Evolutionary conservation across 1,140 invertebrate genomes (phyloP), one percentile per base, ranked within the genome.

Genomic region (Alviniconcha marisindica): DNA sequence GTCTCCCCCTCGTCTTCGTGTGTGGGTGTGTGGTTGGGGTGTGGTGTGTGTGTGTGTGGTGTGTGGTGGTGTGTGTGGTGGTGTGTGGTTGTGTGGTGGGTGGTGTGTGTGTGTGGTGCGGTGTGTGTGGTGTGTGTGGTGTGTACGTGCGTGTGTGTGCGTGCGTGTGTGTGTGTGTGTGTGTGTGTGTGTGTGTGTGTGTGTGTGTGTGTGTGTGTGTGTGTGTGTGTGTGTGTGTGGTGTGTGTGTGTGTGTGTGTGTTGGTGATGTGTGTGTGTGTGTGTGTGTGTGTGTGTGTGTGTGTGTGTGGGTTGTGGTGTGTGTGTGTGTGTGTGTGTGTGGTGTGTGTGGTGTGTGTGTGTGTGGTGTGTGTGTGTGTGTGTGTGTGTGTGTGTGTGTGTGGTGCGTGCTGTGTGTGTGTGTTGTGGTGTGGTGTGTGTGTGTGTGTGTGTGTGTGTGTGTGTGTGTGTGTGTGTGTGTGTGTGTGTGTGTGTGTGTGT

Each of bases 191-290:
- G 56, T 28, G 56, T 60, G 56, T 28, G 56, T 60, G 56, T 28
- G 56, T 60, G 56, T 28, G 56, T 60, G 10, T 60, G 56, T 60
- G 56, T 60, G 24, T 60, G 56, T 60, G 56, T 60, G 56, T 60
- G 56, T 60, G 24, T 60, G 56, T 60, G 56, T 60, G 56, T 60
- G 10, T 15, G 56, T 60, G 56, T 60, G 56, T 51, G n/a, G 48
- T 51, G 48, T 51, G 48, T 51, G 48, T 51, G 48, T 51, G 48
- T 51, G 48, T 51, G 48, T 51, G 48, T 51, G 48, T 51, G 7
- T 18, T 18, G 48, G 18, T n/a, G n/a, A n/a, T n/a, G n/a, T n/a
- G n/a, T n/a, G n/a, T n/a, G n/a, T n/a, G 48, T 7, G 48, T 7
- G 48, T 7, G 48, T 7, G 48, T 7, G 48, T 7, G 48, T 7